Percentiles rank a stretch among this genome's conserved stretches.
These are phyloP conservation scores for Corydoras maculifer DNA, from an alignment of 2,113 vertebrate genomes.

Conservation along the genomic window DNA sequence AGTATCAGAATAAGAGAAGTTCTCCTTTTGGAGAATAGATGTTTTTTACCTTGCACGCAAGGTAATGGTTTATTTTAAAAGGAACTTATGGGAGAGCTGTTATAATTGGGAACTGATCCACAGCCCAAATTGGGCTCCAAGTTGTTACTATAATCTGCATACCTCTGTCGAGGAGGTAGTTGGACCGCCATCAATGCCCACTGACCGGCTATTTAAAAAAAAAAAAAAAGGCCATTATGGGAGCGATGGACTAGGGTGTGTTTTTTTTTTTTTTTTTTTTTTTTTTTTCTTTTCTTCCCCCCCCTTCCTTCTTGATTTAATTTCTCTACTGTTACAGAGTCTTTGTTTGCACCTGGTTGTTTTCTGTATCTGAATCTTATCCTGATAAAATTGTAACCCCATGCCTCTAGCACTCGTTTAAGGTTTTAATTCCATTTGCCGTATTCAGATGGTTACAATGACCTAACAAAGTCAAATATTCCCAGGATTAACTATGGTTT, in stretches of 20 bases:
- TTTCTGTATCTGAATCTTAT: not conserved
- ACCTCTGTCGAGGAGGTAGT: conserved; percentile 8
- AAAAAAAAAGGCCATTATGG: not conserved
- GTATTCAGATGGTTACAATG: no score
- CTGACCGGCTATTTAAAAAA: not conserved
- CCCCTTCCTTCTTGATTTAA: not conserved
- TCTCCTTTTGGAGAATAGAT: conserved; percentile 26
- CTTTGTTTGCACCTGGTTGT: not conserved
- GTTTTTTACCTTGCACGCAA: not conserved
- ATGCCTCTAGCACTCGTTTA: no score
- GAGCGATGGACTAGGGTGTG: not conserved
- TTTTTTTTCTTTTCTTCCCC: not conserved
- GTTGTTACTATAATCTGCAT: conserved; percentile 1
- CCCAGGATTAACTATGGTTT: no score
- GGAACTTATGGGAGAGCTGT: not conserved
- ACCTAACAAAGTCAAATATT: no score
- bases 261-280: not conserved
- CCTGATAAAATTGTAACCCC: not conserved
- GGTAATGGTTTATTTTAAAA: not conserved
- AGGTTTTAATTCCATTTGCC: no score
- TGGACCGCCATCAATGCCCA: not conserved
- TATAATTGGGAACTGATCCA: conserved; percentile 31
- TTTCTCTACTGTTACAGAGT: conserved; percentile 8
- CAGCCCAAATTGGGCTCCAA: conserved; percentile 24
- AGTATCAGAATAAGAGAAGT: conserved; percentile 23